Evolutionary conservation across 1,140 invertebrate species (phyloP).

Genomic region (Pinna nobilis): DNA sequence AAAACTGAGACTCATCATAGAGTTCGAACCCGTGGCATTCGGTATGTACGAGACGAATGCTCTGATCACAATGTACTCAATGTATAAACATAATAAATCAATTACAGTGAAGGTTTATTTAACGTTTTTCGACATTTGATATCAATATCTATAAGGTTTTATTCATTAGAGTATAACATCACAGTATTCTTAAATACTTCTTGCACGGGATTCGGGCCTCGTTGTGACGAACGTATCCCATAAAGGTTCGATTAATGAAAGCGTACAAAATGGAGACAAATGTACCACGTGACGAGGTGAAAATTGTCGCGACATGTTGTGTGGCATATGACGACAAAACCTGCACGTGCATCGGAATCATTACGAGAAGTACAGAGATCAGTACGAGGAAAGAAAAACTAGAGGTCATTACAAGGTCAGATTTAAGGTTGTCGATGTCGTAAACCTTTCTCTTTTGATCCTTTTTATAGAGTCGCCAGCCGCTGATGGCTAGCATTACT

Average conservation of each 20-base stretch:
- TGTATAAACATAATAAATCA: no score
- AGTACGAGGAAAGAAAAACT: constrained; percentile 2
- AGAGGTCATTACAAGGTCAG: constrained; percentile 5
- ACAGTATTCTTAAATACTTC: not conserved
- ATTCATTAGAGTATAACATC: no score
- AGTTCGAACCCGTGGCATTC: no score
- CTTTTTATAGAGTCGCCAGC: not conserved
- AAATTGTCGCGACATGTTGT: constrained; percentile 20
- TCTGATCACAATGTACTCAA: no score
- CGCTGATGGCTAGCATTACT: constrained; percentile 4
- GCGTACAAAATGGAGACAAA: constrained; percentile 28
- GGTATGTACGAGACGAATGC: no score
- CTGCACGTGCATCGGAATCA: constrained; percentile 20
- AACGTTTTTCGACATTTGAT: no score
- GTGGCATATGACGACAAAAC: not conserved
- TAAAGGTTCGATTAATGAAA: constrained; percentile 19
- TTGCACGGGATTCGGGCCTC: not conserved
- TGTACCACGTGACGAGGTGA: constrained; percentile 29
- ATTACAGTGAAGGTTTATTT: no score
- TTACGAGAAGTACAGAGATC: not conserved
- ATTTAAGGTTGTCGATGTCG: constrained; percentile 13
- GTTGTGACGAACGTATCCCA: constrained; percentile 19
- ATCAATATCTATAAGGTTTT: no score
- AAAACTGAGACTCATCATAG: no score
- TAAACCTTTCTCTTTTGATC: constrained; percentile 11